Evolutionary conservation across 53 echinoderm and acorn worm genomes (phyloP).

Genomic region (Echinarachnius parma): DNA sequence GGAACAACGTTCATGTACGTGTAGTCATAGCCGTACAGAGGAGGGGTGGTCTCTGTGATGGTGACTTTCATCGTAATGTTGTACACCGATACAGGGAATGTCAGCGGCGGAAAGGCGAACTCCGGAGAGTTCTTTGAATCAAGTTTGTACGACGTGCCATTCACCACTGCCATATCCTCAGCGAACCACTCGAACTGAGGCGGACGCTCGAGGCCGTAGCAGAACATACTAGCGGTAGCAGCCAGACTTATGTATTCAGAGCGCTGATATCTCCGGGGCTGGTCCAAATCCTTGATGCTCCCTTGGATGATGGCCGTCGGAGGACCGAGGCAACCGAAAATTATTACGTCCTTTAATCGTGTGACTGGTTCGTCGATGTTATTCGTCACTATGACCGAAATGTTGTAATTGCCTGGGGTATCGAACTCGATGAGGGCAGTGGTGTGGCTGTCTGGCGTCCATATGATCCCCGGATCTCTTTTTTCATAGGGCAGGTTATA

Average conservation of each 20-base stretch:
- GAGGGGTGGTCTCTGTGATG: slow-evolving; percentile 28
- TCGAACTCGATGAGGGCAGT: slow-evolving; percentile 33
- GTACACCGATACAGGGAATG: slow-evolving; percentile 47
- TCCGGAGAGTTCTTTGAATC: slow-evolving; percentile 13
- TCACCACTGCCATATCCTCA: background rate
- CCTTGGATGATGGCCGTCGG: slow-evolving; percentile 46
- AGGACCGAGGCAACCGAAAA: slow-evolving; percentile 48
- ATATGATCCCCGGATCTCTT: slow-evolving; percentile 5
- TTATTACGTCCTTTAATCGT: background rate
- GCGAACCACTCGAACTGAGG: slow-evolving; percentile 36
- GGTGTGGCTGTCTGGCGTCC: slow-evolving; percentile 14
- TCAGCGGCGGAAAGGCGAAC: slow-evolving; percentile 27
- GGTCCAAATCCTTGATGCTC: background rate
- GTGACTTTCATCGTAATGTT: slow-evolving; percentile 47
- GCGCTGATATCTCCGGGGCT: slow-evolving; percentile 18
- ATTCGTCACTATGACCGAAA: slow-evolving; percentile 34
- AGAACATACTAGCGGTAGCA: slow-evolving; percentile 25
- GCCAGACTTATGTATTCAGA: slow-evolving; percentile 48
- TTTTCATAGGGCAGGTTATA: slow-evolving; percentile 12
- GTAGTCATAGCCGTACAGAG: slow-evolving; percentile 14
- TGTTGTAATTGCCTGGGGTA: slow-evolving; percentile 38
- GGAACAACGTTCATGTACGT: slow-evolving; percentile 38
- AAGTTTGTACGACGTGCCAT: background rate
- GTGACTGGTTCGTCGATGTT: slow-evolving; percentile 35
- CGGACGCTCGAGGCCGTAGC: slow-evolving; percentile 40